Conservation (phyloP, 2,113 vertebrate species). For the Pampusana beccarii region DNA sequence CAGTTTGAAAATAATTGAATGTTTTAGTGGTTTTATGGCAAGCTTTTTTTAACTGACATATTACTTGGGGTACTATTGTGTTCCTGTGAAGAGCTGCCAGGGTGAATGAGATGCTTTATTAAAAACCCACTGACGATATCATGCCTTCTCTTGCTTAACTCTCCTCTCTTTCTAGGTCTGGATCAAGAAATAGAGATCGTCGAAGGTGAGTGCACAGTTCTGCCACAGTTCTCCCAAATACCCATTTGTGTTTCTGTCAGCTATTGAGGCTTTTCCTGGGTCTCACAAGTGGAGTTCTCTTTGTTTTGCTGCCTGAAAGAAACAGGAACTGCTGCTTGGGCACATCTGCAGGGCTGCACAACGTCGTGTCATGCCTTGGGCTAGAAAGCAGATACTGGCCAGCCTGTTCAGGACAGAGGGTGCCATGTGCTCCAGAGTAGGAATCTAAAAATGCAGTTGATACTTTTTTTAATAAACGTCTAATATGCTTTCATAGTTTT, state of each 20-base stretch:
- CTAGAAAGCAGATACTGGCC: not conserved
- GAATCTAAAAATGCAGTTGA: not conserved
- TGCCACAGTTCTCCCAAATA: not conserved
- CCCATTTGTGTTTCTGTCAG: not conserved
- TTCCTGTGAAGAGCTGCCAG: not conserved
- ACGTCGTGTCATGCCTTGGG: rapidly evolving
- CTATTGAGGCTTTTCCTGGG: not conserved
- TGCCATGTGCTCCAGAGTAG: not conserved
- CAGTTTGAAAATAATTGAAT: not conserved
- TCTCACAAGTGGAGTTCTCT: not conserved
- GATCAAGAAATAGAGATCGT: slow-evolving; percentile 89
- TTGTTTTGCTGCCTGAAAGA: not conserved
- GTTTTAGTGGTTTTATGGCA: not conserved
- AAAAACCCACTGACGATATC: not conserved
- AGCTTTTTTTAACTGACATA: not conserved
- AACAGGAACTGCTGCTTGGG: not conserved
- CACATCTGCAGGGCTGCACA: not conserved
- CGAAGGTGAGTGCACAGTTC: slow-evolving; percentile 69
- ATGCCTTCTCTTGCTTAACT: not conserved
- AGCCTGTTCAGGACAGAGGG: not conserved
- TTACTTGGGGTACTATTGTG: not conserved
- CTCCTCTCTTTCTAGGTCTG: slow-evolving; percentile 79
- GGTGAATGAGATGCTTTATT: not conserved
- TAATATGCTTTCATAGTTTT: not conserved
- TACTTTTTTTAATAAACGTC: not conserved